A percentile compares a stretch with the other conserved stretches of the same genome.
Evolutionary conservation across 1,140 invertebrate genomes (phyloP).

Genomic region (Drosophila sp.): DNA sequence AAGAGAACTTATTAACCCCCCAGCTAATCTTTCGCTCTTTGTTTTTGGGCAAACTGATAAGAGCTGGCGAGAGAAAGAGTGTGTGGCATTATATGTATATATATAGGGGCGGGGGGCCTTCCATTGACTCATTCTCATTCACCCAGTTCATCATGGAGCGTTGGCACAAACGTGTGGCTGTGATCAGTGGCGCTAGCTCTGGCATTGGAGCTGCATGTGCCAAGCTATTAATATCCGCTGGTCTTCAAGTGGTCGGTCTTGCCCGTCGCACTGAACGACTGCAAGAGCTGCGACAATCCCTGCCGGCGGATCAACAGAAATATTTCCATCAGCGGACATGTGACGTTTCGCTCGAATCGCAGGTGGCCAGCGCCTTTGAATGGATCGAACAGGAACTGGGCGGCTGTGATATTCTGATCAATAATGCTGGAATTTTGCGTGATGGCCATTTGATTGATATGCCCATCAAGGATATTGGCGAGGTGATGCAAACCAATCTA

Average conservation of each 20-base stretch:
- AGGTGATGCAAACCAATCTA: slow-evolving; percentile 88
- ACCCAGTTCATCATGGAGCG: slow-evolving; percentile 75
- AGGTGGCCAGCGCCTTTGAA: slow-evolving; percentile 87
- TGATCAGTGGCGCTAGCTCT: slow-evolving; percentile 87
- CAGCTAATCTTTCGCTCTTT: neutral
- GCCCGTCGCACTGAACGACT: slow-evolving; percentile 72
- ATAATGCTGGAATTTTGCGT: slow-evolving; percentile 88
- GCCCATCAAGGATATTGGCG: slow-evolving; percentile 81
- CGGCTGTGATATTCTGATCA: slow-evolving; percentile 88
- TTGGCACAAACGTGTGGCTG: slow-evolving; percentile 86
- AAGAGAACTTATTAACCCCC: neutral
- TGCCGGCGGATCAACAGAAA: slow-evolving; percentile 54
- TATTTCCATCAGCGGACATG: slow-evolving; percentile 85
- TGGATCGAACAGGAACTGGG: slow-evolving; percentile 86
- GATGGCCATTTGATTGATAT: slow-evolving; percentile 77
- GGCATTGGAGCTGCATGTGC: slow-evolving; percentile 86
- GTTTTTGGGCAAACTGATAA: slow-evolving; percentile 16
- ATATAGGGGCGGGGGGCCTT: neutral
- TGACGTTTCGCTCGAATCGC: slow-evolving; percentile 87
- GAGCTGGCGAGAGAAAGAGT: neutral
- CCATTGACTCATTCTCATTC: neutral
- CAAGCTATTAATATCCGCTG: slow-evolving; percentile 84
- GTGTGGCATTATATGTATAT: neutral
- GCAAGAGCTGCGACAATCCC: slow-evolving; percentile 59
- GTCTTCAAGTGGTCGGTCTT: slow-evolving; percentile 84